A percentile compares a stretch with the other conserved stretches of the same genome.
These are phyloP conservation scores for Sebastes dallii DNA, from an alignment of 2,797 vertebrate genomes.

Conservation along the genomic window DNA sequence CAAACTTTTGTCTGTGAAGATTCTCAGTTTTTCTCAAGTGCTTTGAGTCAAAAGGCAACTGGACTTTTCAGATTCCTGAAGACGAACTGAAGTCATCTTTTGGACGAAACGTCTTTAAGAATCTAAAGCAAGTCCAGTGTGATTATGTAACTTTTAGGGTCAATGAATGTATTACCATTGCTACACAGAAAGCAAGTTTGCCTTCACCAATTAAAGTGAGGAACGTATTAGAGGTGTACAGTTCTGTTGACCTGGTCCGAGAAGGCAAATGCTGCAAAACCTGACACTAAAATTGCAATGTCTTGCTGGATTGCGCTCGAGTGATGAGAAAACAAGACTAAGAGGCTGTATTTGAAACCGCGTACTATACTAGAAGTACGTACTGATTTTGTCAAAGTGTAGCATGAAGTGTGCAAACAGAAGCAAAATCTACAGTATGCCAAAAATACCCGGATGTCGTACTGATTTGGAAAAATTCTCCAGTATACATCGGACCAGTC, in stretches of 20 bases:
- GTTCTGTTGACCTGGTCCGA: neutral
- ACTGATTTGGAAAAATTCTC: too few relatives aligned
- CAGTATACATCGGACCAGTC: too few relatives aligned
- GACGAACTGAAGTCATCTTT: neutral
- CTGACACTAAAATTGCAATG: neutral
- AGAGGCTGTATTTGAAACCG: too few relatives aligned
- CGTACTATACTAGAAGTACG: fast-evolving
- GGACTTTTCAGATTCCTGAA: neutral
- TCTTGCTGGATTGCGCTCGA: neutral
- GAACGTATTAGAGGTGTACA: neutral
- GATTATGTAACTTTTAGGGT: neutral
- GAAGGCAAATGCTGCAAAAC: neutral
- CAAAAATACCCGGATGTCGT: too few relatives aligned
- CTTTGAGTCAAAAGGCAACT: neutral
- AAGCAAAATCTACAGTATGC: too few relatives aligned
- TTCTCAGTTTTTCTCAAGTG: neutral
- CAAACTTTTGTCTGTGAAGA: constrained; percentile 10
- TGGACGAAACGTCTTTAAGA: neutral
- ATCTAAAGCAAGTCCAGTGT: neutral
- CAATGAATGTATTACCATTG: neutral
- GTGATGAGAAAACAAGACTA: too few relatives aligned
- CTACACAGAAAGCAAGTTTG: neutral
- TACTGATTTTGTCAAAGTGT: too few relatives aligned
- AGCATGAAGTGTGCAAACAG: too few relatives aligned
- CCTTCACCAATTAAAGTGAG: neutral